phyloP scores from a whole-genome alignment of 2,113 vertebrate species.

The Anarrhichthys ocellatus region DNA sequence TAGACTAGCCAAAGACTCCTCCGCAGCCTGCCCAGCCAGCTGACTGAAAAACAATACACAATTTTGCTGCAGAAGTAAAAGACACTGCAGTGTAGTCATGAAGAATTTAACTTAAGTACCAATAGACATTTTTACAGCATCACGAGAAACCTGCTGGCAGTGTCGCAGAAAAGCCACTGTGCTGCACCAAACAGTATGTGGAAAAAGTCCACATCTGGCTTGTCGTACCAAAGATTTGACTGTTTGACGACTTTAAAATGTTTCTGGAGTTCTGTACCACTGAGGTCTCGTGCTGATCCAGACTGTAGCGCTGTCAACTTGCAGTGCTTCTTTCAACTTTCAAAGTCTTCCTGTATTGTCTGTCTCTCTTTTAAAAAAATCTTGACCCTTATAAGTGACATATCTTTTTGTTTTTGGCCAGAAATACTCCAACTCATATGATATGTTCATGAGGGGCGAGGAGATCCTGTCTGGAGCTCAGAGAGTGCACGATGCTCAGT shows the following conservation, averaged over 20 bases:
- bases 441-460: constrained; percentile 99
- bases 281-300: background rate
- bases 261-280: background rate
- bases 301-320: background rate
- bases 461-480: constrained; percentile 98
- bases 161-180: background rate
- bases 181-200: background rate
- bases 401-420: constrained; percentile 58
- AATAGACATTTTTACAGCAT: background rate
- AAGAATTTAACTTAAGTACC: background rate
- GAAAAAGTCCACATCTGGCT: background rate
- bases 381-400: background rate
- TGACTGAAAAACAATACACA: background rate
- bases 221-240: no score
- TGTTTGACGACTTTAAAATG: no score
- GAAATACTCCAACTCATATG: constrained; percentile 98
- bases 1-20: background rate
- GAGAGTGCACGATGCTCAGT: constrained; percentile 93
- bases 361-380: background rate
- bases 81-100: background rate
- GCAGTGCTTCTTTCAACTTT: background rate
- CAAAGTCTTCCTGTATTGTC: background rate
- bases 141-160: background rate
- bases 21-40: background rate
- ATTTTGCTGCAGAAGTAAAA: background rate